phyloP scores from a whole-genome alignment of 2,888 invertebrate species.

The Thysanoteuthis rhombus region DNA sequence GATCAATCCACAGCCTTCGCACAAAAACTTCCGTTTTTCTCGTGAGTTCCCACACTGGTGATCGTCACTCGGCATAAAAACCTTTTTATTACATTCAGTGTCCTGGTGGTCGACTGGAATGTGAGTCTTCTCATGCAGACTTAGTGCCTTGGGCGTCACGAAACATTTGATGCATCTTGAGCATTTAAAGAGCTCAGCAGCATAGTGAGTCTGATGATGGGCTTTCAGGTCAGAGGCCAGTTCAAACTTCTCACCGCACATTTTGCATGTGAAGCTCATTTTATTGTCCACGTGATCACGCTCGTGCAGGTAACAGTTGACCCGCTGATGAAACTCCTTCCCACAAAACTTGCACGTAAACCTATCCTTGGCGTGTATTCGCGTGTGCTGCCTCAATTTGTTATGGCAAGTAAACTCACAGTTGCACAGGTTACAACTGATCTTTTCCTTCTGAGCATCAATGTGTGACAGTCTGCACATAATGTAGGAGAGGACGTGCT shows the following conservation, averaged over 20 bases:
- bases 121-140: background rate
- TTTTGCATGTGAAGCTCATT: background rate
- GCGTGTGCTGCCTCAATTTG: background rate
- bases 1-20: background rate
- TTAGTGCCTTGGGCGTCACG: background rate
- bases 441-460: background rate
- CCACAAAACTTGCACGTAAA: background rate
- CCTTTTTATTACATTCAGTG: background rate
- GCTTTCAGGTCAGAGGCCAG: background rate
- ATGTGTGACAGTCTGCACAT: constrained; percentile 18
- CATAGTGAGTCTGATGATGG: background rate
- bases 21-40: background rate
- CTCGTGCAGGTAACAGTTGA: background rate
- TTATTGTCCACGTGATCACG: background rate
- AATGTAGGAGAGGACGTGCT: constrained; percentile 14
- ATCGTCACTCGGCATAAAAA: background rate
- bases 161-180: background rate
- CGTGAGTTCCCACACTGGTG: background rate
- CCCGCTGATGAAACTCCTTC: background rate
- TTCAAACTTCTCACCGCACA: background rate
- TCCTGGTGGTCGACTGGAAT: background rate
- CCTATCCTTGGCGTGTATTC: background rate
- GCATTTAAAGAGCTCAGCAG: background rate
- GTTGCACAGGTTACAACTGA: background rate
- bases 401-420: background rate